These are phyloP conservation scores for Sitodiplosis mosellana DNA, from an alignment of 1,140 invertebrate genomes.

Conservation along the genomic window DNA sequence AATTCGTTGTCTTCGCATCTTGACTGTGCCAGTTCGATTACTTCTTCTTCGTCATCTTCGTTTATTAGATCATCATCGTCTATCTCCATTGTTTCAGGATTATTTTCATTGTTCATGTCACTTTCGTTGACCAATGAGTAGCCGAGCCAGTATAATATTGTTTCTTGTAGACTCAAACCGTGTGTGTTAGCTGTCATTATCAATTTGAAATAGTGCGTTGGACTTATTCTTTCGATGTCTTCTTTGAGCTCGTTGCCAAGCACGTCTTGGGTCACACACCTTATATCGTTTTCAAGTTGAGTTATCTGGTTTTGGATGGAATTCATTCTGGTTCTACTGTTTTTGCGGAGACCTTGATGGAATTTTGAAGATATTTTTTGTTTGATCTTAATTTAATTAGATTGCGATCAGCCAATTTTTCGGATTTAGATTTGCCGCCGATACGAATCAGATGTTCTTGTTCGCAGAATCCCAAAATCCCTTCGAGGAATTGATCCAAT, in stretches of 20 bases:
- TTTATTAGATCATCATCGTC: no score
- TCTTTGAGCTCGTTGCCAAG: neutral
- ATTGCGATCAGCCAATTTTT: neutral
- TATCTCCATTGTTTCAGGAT: no score
- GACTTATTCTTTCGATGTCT: neutral
- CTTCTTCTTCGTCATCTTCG: neutral
- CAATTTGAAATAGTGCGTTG: neutral
- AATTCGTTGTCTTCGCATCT: no score
- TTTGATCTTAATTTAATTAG: neutral
- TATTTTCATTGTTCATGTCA: no score
- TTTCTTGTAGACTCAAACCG: no score
- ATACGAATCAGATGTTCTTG: slow-evolving; percentile 39
- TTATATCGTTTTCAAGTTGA: neutral
- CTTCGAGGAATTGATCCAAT: slow-evolving; percentile 75
- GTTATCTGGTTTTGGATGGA: neutral
- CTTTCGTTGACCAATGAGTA: no score
- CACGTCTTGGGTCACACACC: neutral
- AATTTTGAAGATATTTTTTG: neutral
- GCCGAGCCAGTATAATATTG: no score
- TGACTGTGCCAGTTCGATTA: no score
- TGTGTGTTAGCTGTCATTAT: no score
- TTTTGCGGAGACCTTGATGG: neutral
- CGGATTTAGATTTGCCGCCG: slow-evolving; percentile 24
- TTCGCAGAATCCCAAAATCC: slow-evolving; percentile 31
- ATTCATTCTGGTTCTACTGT: neutral